Conservation (phyloP, 2,113 vertebrate species). For the Turdus rufiventris region DNA sequence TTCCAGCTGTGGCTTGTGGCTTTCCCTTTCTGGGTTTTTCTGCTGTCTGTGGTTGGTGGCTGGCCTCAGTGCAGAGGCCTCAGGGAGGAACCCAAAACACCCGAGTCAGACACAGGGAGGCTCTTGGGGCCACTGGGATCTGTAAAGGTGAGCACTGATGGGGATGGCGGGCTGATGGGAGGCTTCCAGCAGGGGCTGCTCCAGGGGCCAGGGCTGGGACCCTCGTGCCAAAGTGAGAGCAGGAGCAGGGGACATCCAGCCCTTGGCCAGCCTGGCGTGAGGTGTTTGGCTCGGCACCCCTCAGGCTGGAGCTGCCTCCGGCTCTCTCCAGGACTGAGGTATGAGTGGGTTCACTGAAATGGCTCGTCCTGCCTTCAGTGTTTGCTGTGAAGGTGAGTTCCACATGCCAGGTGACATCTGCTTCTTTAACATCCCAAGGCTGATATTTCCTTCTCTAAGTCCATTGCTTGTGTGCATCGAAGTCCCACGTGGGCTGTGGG, state of each 20-base stretch:
- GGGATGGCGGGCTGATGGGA: accelerated
- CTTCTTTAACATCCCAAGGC: accelerated
- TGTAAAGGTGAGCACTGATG: not conserved
- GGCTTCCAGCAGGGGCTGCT: not conserved
- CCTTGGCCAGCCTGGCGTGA: not conserved
- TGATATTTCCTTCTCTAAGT: not conserved
- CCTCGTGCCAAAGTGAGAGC: accelerated
- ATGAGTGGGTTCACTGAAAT: not conserved
- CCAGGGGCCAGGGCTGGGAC: not conserved
- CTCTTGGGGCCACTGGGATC: accelerated
- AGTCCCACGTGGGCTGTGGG: accelerated
- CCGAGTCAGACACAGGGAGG: not conserved
- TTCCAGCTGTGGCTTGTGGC: not conserved
- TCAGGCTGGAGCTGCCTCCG: not conserved
- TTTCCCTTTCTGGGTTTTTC: not conserved
- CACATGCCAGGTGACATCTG: accelerated
- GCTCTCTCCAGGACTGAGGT: not conserved
- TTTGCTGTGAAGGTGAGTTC: not conserved
- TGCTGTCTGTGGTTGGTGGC: not conserved
- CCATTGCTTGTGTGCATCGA: accelerated
- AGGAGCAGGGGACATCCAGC: not conserved
- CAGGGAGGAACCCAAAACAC: accelerated
- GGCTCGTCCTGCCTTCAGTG: accelerated
- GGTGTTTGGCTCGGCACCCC: not conserved
- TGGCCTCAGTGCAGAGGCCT: not conserved